Percentiles rank a stretch among this genome's conserved stretches.
Evolutionary conservation across 2,113 vertebrate species (phyloP).

Genomic region (Sialia sialis): DNA sequence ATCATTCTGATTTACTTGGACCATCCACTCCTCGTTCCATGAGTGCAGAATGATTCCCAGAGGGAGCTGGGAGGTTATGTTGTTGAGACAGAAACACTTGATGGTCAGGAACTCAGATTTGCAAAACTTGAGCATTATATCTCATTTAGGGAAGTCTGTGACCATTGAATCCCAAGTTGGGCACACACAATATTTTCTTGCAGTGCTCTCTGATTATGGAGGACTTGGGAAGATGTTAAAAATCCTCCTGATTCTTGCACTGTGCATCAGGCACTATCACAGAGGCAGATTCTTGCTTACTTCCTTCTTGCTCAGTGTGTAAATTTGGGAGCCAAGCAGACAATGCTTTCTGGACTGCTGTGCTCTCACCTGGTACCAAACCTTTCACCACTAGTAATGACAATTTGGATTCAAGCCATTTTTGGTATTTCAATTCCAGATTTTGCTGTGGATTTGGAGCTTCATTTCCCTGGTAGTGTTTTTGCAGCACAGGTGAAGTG

Average conservation of each 20-base stretch:
- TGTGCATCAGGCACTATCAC: rapidly evolving
- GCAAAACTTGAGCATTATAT: background rate
- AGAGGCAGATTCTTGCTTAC: background rate
- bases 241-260: background rate
- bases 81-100: background rate
- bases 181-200: rapidly evolving
- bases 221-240: background rate
- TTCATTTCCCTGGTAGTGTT: rapidly evolving
- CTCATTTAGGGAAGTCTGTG: background rate
- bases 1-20: rapidly evolving
- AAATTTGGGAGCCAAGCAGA: background rate
- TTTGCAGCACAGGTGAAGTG: background rate
- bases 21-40: rapidly evolving
- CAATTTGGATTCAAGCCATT: rapidly evolving
- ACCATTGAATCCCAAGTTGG: background rate
- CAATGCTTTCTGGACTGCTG: background rate
- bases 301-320: background rate
- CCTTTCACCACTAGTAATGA: background rate
- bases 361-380: background rate
- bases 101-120: background rate
- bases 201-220: background rate
- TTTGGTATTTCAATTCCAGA: background rate
- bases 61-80: background rate
- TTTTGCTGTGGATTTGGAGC: background rate
- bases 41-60: background rate